Base-by-base conservation (phyloP, 2,888 invertebrate genomes). In the Hermaeophaga mercurialis region DNA sequence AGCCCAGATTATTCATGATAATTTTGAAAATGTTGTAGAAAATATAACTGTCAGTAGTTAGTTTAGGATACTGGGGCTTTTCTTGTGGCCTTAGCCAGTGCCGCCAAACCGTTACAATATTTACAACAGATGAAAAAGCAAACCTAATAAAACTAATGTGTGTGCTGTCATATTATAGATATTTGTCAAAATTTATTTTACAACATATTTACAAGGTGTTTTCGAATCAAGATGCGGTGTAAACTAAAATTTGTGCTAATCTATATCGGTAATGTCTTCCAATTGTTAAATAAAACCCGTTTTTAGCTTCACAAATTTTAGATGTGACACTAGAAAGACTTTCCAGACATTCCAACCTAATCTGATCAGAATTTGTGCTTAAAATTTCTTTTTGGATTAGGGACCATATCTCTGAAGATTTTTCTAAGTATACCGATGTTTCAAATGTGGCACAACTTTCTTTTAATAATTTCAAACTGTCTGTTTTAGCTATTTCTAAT, bases 401-500 rank as follows among this genome's bases (percentile, higher is more conserved):
- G 7, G 81, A 79, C 87, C 88, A 89, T 41, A 89, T 76, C 17
- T 83, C 76, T 63, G 81, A 81, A 46, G 86, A 73, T 70, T 86
- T 82, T 19, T 82, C 80, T 17, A 79, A 78, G 58, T 88, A 80
- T 8, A 79, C 76, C 22, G 81, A 77, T 0, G 80, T 69, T 14
- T 80, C 78, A 72, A 89, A 91, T 34, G 79, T 82, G 56, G 82
- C 77, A 58, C 85, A 85, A 61, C 86, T 84, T 63, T 80, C 78
- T 65, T 73, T 77, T 82, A 96, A 76, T 26, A 94, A 78, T 59
- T 84, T 81, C 46, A 94, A 80, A 0, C 94, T 89, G 80, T 96
- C 96, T 50, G 90, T 70, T 80, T 94, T 94, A 1, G 96, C 94
- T 67, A 87, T 80, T 69, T 84, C 81, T 56, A 94, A 80, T 70